phyloP scores from a whole-genome alignment of 2,888 invertebrate species.

The Holacanthella duospinosa region DNA sequence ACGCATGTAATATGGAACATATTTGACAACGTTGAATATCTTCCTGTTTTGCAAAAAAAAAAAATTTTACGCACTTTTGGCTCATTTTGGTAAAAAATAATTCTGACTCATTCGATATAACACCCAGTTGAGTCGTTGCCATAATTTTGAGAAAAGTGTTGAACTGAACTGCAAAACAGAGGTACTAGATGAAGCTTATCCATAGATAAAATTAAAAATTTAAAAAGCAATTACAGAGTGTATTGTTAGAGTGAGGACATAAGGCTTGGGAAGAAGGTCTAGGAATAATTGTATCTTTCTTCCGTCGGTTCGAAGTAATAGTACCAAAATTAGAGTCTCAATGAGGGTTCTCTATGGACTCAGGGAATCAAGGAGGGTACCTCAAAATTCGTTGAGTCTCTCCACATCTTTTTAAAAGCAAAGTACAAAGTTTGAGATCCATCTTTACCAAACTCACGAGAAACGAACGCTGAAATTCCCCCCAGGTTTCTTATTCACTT shows the following conservation, averaged over 20 bases:
- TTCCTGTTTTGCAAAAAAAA: too few relatives aligned
- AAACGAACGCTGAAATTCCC: too few relatives aligned
- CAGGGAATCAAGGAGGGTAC: not conserved
- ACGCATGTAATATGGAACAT: too few relatives aligned
- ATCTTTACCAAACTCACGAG: not conserved
- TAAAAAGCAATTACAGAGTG: not conserved
- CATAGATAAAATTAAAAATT: not conserved
- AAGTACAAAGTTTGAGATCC: not conserved
- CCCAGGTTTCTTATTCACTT: not conserved
- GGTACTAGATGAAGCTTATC: too few relatives aligned
- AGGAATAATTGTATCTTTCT: slow-evolving; percentile 1
- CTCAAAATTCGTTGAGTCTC: not conserved
- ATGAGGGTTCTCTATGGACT: slow-evolving; percentile 2
- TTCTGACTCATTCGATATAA: too few relatives aligned
- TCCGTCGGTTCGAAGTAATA: not conserved
- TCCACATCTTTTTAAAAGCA: not conserved
- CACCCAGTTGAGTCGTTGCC: too few relatives aligned
- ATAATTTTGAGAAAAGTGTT: too few relatives aligned
- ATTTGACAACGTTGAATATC: too few relatives aligned
- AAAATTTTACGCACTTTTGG: too few relatives aligned
- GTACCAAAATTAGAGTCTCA: not conserved
- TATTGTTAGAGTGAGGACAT: not conserved
- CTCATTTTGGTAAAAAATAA: too few relatives aligned
- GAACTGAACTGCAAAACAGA: too few relatives aligned
- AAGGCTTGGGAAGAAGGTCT: not conserved